Conservation (phyloP, 2,113 vertebrate genomes). For the Pelmatolapia mariae region DNA sequence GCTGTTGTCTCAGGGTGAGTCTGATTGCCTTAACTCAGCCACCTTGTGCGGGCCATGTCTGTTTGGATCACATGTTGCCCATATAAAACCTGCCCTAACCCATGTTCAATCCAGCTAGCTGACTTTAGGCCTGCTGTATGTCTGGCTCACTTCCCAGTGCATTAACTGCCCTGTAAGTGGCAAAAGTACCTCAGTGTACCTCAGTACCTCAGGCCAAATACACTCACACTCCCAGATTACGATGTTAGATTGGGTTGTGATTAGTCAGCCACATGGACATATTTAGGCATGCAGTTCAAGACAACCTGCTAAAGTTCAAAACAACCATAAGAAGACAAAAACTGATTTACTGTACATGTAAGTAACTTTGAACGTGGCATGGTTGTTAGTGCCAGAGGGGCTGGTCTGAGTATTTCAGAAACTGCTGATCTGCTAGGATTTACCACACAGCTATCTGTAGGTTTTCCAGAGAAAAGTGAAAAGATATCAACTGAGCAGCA, state of each 20-base stretch:
- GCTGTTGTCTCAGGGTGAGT: background rate
- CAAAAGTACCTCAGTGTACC: background rate
- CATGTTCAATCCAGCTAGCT: background rate
- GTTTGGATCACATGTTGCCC: background rate
- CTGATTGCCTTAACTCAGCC: background rate
- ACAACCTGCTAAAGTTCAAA: background rate
- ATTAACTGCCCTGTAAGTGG: background rate
- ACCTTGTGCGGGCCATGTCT: background rate
- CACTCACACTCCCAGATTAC: background rate
- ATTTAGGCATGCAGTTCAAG: background rate
- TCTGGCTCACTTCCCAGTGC: background rate
- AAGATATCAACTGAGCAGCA: background rate
- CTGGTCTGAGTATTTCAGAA: background rate
- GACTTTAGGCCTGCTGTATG: background rate
- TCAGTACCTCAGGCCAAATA: background rate
- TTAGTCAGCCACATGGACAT: background rate
- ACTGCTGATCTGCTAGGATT: background rate
- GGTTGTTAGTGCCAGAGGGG: background rate
- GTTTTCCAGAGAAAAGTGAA: background rate
- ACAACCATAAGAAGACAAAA: background rate
- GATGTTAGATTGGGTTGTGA: background rate
- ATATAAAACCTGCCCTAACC: background rate
- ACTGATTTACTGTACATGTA: background rate
- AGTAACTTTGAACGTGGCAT: background rate
- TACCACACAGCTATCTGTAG: background rate